A percentile compares a stretch with the other conserved stretches of the same genome.
phyloP scores from a whole-genome alignment of 37 sponge, comb jelly and placozoan species.

The Agelas oroides region DNA sequence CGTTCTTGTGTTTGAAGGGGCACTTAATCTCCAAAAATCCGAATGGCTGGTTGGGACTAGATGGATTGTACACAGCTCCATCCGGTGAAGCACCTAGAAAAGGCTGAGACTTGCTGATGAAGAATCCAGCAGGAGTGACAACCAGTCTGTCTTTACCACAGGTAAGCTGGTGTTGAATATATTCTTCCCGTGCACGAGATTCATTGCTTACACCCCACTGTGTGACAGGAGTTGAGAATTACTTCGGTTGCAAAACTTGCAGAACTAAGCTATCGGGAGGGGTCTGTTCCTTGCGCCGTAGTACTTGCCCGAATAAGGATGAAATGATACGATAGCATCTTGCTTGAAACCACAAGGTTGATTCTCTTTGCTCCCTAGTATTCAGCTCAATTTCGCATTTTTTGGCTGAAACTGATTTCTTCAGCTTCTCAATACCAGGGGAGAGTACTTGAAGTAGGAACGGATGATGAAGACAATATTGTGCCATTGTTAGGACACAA shows the following conservation, averaged over 20 bases:
- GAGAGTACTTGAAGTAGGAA: no score
- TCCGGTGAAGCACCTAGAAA: conserved; percentile 23
- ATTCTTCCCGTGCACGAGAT: background rate
- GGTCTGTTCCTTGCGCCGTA: no score
- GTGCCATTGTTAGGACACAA: no score
- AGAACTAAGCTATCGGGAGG: background rate
- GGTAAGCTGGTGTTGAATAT: background rate
- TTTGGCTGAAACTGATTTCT: no score
- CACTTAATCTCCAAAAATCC: background rate
- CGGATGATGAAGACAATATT: no score
- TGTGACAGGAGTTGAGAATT: background rate
- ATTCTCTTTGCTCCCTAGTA: no score
- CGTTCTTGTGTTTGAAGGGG: no score
- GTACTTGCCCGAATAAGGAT: background rate
- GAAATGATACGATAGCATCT: background rate
- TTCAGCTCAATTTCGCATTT: no score
- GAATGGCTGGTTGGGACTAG: background rate
- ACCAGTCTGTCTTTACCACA: background rate
- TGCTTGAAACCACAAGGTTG: no score
- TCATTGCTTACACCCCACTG: background rate
- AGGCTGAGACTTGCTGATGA: no score
- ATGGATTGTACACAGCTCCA: background rate
- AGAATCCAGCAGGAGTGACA: no score
- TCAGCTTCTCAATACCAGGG: no score
- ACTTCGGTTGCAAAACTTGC: background rate